These are phyloP conservation scores for Drosophila neonasuta DNA, from an alignment of 2,888 invertebrate genomes.

Conservation along the genomic window DNA sequence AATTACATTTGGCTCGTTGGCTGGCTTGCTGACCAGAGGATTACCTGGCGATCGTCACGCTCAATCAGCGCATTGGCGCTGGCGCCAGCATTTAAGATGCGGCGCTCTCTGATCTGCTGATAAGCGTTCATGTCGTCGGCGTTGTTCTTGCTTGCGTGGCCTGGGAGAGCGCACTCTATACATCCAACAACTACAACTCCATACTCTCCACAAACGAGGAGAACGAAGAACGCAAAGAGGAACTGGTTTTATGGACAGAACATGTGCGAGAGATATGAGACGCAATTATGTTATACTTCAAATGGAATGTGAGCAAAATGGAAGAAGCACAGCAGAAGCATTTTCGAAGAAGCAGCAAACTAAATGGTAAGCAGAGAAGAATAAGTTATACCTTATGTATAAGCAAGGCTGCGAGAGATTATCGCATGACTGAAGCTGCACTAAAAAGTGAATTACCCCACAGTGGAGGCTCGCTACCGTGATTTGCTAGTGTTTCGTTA, in stretches of 20 bases:
- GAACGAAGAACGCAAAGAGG: constrained; percentile 18
- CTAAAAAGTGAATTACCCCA: constrained; percentile 1
- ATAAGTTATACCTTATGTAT: constrained; percentile 34
- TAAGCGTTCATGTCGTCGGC: constrained; percentile 73
- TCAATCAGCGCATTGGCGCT: constrained; percentile 80
- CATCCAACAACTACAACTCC: not conserved
- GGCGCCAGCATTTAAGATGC: constrained; percentile 83
- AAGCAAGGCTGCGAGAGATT: constrained; percentile 31
- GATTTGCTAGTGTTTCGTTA: not conserved
- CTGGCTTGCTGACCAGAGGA: constrained; percentile 58
- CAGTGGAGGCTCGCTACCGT: constrained; percentile 1
- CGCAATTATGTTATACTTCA: constrained; percentile 58
- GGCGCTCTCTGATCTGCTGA: constrained; percentile 82
- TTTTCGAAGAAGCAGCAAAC: constrained; percentile 19
- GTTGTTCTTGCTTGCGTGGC: constrained; percentile 36
- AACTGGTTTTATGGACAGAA: constrained; percentile 59
- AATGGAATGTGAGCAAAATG: constrained; percentile 53
- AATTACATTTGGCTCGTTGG: constrained; percentile 61
- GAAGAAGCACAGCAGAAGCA: constrained; percentile 41
- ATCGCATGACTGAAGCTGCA: constrained; percentile 15
- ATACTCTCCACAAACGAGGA: constrained; percentile 5
- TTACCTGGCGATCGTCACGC: constrained; percentile 72
- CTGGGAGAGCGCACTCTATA: constrained; percentile 1
- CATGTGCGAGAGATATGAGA: constrained; percentile 57
- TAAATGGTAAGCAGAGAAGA: constrained; percentile 28